Evolutionary conservation across 1,140 invertebrate genomes (phyloP).

Genomic region (Zophobas atratus): DNA sequence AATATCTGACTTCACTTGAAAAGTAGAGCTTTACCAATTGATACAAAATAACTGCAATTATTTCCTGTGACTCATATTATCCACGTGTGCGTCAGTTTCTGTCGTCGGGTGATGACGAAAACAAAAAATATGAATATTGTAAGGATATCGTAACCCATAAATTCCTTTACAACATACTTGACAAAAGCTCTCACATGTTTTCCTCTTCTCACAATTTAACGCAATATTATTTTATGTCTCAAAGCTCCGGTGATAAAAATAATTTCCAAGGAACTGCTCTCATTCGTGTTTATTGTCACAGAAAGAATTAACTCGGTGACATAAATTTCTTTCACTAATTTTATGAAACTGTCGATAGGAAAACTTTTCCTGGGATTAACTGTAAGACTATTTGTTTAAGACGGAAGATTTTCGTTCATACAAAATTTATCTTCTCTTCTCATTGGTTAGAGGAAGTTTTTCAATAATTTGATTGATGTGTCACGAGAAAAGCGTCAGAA

Average conservation of each 20-base stretch:
- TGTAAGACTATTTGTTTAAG: not conserved
- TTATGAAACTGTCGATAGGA: slow-evolving; percentile 30
- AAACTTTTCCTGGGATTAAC: slow-evolving; percentile 9
- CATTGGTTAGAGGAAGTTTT: slow-evolving; percentile 9
- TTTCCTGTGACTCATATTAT: no score
- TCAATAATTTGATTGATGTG: slow-evolving; percentile 35
- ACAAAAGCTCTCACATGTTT: not conserved
- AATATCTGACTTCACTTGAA: no score
- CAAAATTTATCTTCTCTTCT: slow-evolving; percentile 12
- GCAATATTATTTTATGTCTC: slow-evolving; percentile 10
- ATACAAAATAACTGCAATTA: no score
- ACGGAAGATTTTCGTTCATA: not conserved
- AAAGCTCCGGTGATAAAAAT: slow-evolving; percentile 33
- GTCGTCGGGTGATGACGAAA: no score
- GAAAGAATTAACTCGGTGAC: slow-evolving; percentile 27
- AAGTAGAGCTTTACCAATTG: no score
- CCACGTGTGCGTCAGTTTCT: no score
- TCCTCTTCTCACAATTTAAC: slow-evolving; percentile 14
- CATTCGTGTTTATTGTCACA: slow-evolving; percentile 28
- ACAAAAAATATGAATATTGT: no score
- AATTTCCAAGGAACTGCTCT: slow-evolving; percentile 24
- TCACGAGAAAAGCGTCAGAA: slow-evolving; percentile 1
- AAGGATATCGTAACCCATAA: no score
- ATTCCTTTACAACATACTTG: no score
- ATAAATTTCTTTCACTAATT: slow-evolving; percentile 23